These are phyloP conservation scores for Lithophane semibrunnea DNA, from an alignment of 2,888 invertebrate genomes.

Conservation along the genomic window DNA sequence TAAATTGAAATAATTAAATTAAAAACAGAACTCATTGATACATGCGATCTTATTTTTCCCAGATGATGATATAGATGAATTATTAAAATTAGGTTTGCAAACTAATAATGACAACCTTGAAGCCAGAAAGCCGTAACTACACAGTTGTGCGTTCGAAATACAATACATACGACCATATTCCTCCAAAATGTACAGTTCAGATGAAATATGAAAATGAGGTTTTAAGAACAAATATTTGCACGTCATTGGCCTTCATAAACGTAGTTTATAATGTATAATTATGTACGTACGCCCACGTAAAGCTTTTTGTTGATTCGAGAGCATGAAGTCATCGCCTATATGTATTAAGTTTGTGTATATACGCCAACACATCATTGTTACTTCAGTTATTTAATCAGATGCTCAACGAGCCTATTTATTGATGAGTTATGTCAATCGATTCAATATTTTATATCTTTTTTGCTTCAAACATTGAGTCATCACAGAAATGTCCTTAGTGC, in stretches of 20 bases:
- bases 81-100: conserved; percentile 3
- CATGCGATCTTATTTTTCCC: background rate
- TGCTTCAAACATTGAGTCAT: conserved; percentile 53
- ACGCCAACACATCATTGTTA: conserved; percentile 63
- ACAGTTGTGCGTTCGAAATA: background rate
- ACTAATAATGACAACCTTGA: background rate
- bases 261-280: conserved; percentile 42
- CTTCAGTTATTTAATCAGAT: conserved; percentile 67
- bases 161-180: conserved; percentile 7
- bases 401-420: conserved; percentile 64
- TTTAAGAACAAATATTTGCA: conserved; percentile 60
- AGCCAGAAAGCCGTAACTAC: background rate
- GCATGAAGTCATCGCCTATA: conserved; percentile 65
- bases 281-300: conserved; percentile 44
- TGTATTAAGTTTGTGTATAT: conserved; percentile 28
- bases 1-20: background rate
- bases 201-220: conserved; percentile 49
- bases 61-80: too few species aligned
- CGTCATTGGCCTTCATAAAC: conserved; percentile 61
- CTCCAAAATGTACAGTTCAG: background rate
- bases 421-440: conserved; percentile 42
- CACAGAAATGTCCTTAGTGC: conserved; percentile 25
- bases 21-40: background rate
- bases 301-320: conserved; percentile 60
- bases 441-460: conserved; percentile 57